These are phyloP conservation scores for Synergus gifuensis DNA, from an alignment of 2,888 invertebrate species.

Conservation along the genomic window DNA sequence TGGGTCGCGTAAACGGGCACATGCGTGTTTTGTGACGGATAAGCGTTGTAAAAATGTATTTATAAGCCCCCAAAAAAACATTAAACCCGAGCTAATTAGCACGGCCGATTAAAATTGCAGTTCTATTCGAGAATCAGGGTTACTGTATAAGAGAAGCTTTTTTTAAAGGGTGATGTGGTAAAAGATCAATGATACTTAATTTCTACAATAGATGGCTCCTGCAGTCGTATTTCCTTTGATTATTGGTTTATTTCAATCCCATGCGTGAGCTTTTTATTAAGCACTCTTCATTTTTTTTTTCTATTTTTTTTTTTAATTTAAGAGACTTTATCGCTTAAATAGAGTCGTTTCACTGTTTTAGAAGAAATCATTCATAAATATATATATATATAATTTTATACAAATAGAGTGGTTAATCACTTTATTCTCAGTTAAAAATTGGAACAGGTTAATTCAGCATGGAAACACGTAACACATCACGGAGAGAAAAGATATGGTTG, in stretches of 20 bases:
- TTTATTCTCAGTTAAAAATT: neutral
- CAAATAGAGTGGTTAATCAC: too few relatives aligned
- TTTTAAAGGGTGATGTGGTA: neutral
- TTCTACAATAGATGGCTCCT: constrained; percentile 36
- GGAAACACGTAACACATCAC: too few relatives aligned
- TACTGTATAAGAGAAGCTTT: constrained; percentile 8
- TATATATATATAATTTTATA: too few relatives aligned
- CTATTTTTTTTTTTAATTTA: neutral
- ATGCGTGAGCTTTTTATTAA: neutral
- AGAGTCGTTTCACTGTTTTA: too few relatives aligned
- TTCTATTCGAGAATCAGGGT: neutral
- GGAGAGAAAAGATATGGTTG: too few relatives aligned
- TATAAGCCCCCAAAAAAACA: constrained; percentile 29
- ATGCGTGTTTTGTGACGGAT: constrained; percentile 37
- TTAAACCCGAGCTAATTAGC: constrained; percentile 20
- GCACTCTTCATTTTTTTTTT: neutral
- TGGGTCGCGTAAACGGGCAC: constrained; percentile 46
- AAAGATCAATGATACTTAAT: constrained; percentile 18
- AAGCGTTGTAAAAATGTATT: constrained; percentile 33
- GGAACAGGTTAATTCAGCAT: too few relatives aligned
- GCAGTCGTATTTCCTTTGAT: constrained; percentile 18
- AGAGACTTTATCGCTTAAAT: neutral
- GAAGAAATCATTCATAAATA: too few relatives aligned
- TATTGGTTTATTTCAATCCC: constrained; percentile 7
- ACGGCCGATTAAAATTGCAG: constrained; percentile 23